Conservation (phyloP, 2,113 vertebrate species). For the Oncorhynchus mykiss region DNA sequence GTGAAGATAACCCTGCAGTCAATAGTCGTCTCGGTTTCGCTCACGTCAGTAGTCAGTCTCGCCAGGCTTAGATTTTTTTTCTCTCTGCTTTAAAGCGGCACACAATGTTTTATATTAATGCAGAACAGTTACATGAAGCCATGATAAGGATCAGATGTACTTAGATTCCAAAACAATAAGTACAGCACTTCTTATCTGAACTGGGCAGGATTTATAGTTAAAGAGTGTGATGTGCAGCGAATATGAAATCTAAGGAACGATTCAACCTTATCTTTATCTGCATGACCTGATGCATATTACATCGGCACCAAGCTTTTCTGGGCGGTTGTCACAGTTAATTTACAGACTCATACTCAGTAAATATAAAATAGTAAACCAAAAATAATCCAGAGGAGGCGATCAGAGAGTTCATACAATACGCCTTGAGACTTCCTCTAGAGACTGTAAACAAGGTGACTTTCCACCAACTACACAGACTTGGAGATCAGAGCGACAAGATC, state of each 20-base stretch:
- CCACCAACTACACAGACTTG: too few species aligned
- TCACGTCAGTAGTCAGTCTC: conserved; percentile 14
- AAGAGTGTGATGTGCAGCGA: conserved; percentile 38
- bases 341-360: conserved; percentile 21
- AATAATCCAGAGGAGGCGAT: too few species aligned
- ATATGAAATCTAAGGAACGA: conserved; percentile 28
- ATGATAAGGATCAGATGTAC: conserved; percentile 52
- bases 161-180: conserved; percentile 28
- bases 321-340: conserved; percentile 22
- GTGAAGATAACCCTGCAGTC: conserved; percentile 11
- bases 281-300: conserved; percentile 44
- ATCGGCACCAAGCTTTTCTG: conserved; percentile 29
- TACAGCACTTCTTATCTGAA: conserved; percentile 36
- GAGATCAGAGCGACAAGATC: too few species aligned
- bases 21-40: not conserved
- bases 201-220: conserved; percentile 35
- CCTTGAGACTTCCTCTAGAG: too few species aligned
- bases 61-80: conserved; percentile 6
- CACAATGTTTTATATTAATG: conserved; percentile 45
- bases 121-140: conserved; percentile 35
- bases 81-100: not conserved
- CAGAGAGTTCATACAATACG: too few species aligned
- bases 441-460: too few species aligned
- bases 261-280: conserved; percentile 30
- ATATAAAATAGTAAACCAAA: too few species aligned